Evolutionary conservation across 1,140 invertebrate species (phyloP).

Genomic region (Halictus rubicundus): DNA sequence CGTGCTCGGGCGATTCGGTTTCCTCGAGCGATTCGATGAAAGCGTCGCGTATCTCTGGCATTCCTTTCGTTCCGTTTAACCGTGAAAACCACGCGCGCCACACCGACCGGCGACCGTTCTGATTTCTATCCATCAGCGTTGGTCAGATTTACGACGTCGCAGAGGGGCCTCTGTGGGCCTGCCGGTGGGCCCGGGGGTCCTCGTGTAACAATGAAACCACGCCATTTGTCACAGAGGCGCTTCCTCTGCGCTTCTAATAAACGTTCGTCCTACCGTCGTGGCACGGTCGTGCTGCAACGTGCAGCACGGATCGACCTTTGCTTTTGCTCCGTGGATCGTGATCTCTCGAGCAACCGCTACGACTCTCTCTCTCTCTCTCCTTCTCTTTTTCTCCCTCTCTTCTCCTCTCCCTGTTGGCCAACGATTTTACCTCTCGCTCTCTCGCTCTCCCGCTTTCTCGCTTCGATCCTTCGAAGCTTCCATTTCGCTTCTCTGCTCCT

Average conservation of each 20-base stretch:
- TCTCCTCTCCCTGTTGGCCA: conserved; percentile 29
- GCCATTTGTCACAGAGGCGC: conserved; percentile 74
- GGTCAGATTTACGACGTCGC: conserved; percentile 69
- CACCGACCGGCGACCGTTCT: conserved; percentile 57
- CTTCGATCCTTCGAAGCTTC: no score
- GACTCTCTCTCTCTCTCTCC: conserved; percentile 20
- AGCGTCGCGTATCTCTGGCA: conserved; percentile 30
- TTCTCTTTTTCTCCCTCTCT: conserved; percentile 34
- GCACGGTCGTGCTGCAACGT: conserved; percentile 52
- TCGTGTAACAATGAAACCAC: conserved; percentile 70
- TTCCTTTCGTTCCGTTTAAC: conserved; percentile 38
- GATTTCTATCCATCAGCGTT: conserved; percentile 71
- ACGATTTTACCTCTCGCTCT: conserved; percentile 31
- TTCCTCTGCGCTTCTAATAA: conserved; percentile 72
- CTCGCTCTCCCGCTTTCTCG: not conserved
- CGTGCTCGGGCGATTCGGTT: not conserved
- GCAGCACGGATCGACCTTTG: conserved; percentile 69
- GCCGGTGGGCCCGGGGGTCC: conserved; percentile 57
- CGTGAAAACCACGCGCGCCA: conserved; percentile 46
- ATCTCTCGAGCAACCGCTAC: conserved; percentile 56
- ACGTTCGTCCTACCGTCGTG: conserved; percentile 62
- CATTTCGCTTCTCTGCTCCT: not conserved
- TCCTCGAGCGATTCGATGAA: not conserved
- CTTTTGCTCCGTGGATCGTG: conserved; percentile 64
- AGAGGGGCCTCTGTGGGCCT: conserved; percentile 48